Conservation (phyloP, 1,140 invertebrate species). For the Zaprionus ornatus region DNA sequence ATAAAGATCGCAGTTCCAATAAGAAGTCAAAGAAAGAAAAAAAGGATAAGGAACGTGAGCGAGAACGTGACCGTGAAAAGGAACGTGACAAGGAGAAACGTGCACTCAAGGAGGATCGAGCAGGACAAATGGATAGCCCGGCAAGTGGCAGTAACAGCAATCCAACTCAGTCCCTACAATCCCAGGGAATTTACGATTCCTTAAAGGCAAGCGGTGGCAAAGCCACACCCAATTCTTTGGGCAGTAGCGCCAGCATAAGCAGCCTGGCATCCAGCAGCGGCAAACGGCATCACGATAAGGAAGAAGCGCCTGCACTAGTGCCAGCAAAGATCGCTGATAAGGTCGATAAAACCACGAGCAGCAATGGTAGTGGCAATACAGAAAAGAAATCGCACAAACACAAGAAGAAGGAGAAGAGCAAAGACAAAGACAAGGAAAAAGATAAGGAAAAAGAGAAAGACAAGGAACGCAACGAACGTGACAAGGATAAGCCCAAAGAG, state of each 20-base stretch:
- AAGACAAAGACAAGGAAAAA: conserved; percentile 82
- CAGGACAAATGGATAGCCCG: conserved; percentile 54
- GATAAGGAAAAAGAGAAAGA: conserved; percentile 51
- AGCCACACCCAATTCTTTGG: conserved; percentile 62
- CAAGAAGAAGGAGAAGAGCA: conserved; percentile 86
- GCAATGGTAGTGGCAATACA: conserved; percentile 84
- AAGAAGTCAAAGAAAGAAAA: conserved; percentile 85
- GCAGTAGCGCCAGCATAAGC: conserved; percentile 59
- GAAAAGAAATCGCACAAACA: conserved; percentile 86
- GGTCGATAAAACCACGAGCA: conserved; percentile 61
- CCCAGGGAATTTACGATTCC: conserved; percentile 31
- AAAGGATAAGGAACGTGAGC: conserved; percentile 85
- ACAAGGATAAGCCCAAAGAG: conserved; percentile 52
- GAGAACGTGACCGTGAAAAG: conserved; percentile 83
- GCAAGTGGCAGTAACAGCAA: conserved; percentile 21
- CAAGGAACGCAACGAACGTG: conserved; percentile 58
- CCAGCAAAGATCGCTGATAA: conserved; percentile 46
- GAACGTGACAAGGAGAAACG: conserved; percentile 83
- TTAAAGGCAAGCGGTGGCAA: conserved; percentile 72
- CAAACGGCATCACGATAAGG: conserved; percentile 46
- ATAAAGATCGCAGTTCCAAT: conserved; percentile 85
- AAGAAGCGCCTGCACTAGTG: conserved; percentile 33
- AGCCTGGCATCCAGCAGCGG: conserved; percentile 38
- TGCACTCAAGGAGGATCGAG: conserved; percentile 72
- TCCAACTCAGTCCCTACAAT: conserved; percentile 15